Evolutionary conservation across 2,113 vertebrate genomes (phyloP).

Genomic region (Salvelinus namaycush): DNA sequence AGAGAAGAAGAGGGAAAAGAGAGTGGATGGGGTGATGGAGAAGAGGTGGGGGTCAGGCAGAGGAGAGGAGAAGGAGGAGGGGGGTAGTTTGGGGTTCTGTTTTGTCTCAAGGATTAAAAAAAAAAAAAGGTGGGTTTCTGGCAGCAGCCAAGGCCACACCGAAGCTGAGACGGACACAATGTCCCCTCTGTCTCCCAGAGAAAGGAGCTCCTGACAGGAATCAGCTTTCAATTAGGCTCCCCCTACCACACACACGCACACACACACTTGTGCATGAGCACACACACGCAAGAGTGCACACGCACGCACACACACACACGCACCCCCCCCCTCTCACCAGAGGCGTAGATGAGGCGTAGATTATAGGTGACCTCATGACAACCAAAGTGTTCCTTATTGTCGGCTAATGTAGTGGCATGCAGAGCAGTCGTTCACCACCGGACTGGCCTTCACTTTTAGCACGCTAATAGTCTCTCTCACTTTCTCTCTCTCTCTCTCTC

Average conservation of each 20-base stretch:
- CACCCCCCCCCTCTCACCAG: constrained; percentile 18
- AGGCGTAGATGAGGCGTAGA: constrained; percentile 55
- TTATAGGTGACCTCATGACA: constrained; percentile 58
- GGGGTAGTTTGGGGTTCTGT: constrained; percentile 60
- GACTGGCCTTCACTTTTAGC: background rate
- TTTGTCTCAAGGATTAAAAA: constrained; percentile 68
- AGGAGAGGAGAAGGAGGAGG: constrained; percentile 36
- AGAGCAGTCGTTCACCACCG: background rate
- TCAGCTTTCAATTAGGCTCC: constrained; percentile 80
- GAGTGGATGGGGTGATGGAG: constrained; percentile 1
- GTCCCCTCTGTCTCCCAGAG: constrained; percentile 72
- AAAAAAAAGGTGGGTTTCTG: constrained; percentile 74
- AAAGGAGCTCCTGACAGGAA: constrained; percentile 79
- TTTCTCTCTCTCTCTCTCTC: background rate
- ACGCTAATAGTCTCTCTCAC: background rate
- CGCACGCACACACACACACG: constrained; percentile 45
- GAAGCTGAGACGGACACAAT: constrained; percentile 75
- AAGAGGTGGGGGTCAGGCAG: constrained; percentile 2
- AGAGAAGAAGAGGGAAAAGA: constrained; percentile 60
- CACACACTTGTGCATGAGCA: constrained; percentile 4
- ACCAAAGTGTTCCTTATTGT: constrained; percentile 66
- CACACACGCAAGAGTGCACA: constrained; percentile 22
- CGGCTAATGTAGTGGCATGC: constrained; percentile 56
- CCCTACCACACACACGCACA: constrained; percentile 43
- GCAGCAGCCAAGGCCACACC: constrained; percentile 63